Evolutionary conservation across 2,113 vertebrate species (phyloP).

Genomic region (Vireo altiloquus): DNA sequence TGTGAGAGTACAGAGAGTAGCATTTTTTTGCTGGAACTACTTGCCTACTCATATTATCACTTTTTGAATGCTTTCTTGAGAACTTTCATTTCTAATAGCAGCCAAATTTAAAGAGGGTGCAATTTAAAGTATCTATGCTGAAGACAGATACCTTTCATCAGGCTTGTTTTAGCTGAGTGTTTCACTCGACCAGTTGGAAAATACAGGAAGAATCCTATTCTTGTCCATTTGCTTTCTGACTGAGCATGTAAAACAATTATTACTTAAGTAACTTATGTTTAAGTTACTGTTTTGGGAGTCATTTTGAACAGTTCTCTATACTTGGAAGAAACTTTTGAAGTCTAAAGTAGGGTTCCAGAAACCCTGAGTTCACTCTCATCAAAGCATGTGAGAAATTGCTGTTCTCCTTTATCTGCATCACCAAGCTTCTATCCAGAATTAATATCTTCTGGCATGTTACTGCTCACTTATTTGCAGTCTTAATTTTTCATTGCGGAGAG

Average conservation of each 20-base stretch:
- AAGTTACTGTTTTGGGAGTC: not conserved
- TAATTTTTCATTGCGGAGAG: not conserved
- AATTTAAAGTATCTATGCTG: not conserved
- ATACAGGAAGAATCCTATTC: not conserved
- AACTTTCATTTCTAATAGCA: not conserved
- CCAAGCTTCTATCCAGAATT: not conserved
- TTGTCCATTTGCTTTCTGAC: not conserved
- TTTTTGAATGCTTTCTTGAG: not conserved
- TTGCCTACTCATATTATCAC: not conserved
- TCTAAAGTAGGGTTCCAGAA: not conserved
- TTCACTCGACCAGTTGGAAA: not conserved
- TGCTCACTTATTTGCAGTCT: not conserved
- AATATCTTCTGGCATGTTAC: not conserved
- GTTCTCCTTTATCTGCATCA: not conserved
- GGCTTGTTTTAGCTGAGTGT: not conserved
- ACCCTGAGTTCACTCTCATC: not conserved
- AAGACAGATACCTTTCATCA: not conserved
- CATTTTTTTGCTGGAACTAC: not conserved
- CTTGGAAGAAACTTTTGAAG: not conserved
- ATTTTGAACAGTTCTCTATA: not conserved
- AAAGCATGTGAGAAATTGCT: not conserved
- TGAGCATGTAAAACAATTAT: not conserved
- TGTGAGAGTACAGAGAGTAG: not conserved
- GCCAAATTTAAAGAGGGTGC: not conserved
- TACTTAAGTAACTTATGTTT: not conserved